Conservation (phyloP, 2,113 vertebrate species). For the Brachyhypopomus occidentalis region DNA sequence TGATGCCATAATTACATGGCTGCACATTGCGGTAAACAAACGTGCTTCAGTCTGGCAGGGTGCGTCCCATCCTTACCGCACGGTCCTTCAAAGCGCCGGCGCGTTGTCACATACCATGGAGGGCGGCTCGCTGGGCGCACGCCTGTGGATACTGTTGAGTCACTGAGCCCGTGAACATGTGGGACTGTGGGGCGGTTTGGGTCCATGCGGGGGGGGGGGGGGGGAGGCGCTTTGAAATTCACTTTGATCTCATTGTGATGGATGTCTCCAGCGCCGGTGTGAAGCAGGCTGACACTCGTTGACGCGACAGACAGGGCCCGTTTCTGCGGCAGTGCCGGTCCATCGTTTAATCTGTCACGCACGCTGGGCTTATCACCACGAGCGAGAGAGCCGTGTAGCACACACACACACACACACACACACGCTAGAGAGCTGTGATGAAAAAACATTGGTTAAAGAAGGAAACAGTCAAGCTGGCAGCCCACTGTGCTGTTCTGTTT, state of each 20-base stretch:
- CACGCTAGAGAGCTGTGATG: no score
- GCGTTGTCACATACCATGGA: not conserved
- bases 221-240: conserved; percentile 25
- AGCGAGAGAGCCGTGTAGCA: not conserved
- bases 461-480: no score
- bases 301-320: not conserved
- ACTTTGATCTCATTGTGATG: conserved; percentile 37
- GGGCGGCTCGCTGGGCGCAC: not conserved
- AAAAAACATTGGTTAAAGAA: no score
- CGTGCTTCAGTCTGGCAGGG: no score
- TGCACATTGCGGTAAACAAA: no score
- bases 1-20: no score
- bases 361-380: conserved; percentile 4
- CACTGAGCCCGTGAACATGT: not conserved
- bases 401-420: not conserved
- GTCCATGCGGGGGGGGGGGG: not conserved
- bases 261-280: conserved; percentile 26
- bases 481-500: not conserved
- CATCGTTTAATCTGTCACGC: conserved; percentile 29
- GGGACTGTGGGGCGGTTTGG: not conserved
- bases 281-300: conserved; percentile 13
- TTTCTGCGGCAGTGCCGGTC: not conserved
- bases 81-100: not conserved
- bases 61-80: no score
- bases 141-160: conserved; percentile 18